phyloP scores from a whole-genome alignment of 2,113 vertebrate genomes.

The Mola mola region DNA sequence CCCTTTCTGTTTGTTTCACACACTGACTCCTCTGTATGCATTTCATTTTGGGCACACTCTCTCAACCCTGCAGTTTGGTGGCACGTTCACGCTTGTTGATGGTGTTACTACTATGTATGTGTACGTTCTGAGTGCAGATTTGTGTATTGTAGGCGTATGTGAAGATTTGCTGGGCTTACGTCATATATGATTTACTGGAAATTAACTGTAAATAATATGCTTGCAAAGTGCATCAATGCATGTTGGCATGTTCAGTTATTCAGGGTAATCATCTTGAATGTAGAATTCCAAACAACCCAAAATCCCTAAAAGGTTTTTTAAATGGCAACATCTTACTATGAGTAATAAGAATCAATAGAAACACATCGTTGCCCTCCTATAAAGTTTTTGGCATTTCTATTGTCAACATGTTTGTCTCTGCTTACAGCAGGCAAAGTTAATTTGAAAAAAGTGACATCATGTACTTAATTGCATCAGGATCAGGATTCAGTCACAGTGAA shows the following conservation, averaged over 20 bases:
- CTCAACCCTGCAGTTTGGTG: slow-evolving; percentile 30
- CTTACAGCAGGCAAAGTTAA: no score
- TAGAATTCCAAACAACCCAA: neutral
- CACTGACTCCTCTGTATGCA: slow-evolving; percentile 38
- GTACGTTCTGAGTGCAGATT: slow-evolving; percentile 12
- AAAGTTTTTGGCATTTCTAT: no score
- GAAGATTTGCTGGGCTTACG: slow-evolving; percentile 19
- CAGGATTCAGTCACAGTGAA: no score
- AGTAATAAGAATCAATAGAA: no score
- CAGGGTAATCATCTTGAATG: neutral
- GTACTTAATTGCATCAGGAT: no score
- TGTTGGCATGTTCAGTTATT: no score
- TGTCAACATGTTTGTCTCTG: no score
- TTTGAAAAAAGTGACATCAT: no score
- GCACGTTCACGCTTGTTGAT: slow-evolving; percentile 41
- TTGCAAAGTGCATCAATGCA: no score
- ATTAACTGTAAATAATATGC: neutral
- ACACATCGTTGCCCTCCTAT: no score
- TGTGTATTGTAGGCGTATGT: neutral
- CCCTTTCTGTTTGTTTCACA: slow-evolving; percentile 18
- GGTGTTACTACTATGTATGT: slow-evolving; percentile 24
- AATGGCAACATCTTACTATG: no score
- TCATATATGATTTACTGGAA: slow-evolving; percentile 29
- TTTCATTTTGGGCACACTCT: slow-evolving; percentile 33
- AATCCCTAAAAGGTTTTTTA: no score